Conservation (phyloP, 2,888 invertebrate species). For the Mayetiola destructor region DNA sequence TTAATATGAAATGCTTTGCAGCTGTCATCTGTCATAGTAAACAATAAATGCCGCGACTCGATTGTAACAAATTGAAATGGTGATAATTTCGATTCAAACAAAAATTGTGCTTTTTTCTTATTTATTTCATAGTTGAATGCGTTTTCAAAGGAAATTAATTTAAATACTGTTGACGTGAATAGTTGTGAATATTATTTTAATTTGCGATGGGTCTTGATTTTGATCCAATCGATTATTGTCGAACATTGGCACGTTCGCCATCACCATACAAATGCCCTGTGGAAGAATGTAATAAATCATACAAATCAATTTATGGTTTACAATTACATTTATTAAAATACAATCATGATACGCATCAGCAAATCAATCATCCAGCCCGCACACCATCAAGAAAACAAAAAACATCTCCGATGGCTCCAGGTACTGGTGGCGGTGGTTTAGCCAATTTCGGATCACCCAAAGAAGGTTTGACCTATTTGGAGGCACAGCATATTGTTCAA, state of each 20-base stretch:
- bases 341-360: constrained; percentile 66
- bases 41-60: constrained; percentile 3
- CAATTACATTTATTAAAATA: constrained; percentile 75
- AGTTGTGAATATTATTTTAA: not conserved
- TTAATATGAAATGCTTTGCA: too few species aligned
- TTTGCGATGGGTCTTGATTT: constrained; percentile 61
- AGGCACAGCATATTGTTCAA: constrained; percentile 72
- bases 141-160: not conserved
- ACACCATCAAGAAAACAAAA: constrained; percentile 49
- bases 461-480: constrained; percentile 66
- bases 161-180: not conserved
- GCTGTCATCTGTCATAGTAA: constrained; percentile 9
- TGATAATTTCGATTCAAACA: not conserved
- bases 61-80: not conserved
- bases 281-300: constrained; percentile 68
- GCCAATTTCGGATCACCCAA: constrained; percentile 40
- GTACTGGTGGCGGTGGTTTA: constrained; percentile 26
- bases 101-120: too few species aligned
- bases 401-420: constrained; percentile 41
- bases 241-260: constrained; percentile 53
- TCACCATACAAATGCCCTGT: constrained; percentile 81
- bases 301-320: constrained; percentile 73
- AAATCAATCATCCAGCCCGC: constrained; percentile 45
- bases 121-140: too few species aligned
- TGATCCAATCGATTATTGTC: constrained; percentile 73